Base-by-base conservation (phyloP, 2,888 invertebrate species). In the Nymphalis polychloros region DNA sequence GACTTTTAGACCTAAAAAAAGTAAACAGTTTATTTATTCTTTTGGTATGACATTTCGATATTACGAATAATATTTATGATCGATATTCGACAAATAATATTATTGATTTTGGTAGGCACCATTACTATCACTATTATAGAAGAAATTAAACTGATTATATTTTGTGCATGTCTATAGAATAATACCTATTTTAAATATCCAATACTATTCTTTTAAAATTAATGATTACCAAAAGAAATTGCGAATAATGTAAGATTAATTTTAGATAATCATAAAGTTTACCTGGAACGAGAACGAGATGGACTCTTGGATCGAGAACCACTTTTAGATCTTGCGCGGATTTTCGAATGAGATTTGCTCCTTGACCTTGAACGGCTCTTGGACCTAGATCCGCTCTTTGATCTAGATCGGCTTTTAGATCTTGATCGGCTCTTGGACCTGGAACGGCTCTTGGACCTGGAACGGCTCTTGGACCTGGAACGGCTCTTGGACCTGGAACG, bases 361-460 rank as follows among this genome's bases (percentile, higher is more conserved):
- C 87, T 85, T 8, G 91, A 89, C 8, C 83, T 52, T 0, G 83
- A 84, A 3, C 77, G 81, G 31, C 90, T 90, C 64, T 84, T 85
- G 0, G 92, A 90, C 8, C 80, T 71, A 0, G 86, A 86, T 0
- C 76, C 66, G 17, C 81, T 81, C 68, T 78, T 78, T 0, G 85
- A 85, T 10, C 78, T 66, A 0, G 84, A 84, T 0, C 81, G 77
- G 50, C 88, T 87, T 67, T 85, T 85, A 2, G 75, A 90, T 61
- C 86, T 68, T 5, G 90, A 89, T 0, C 90, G 79, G 60, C 84
- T 83, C 64, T 83, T 84, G 0, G 86, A 86, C 23, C 82, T 79
- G 1, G 84, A 85, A 0, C 86, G 79, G 20, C 88, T 87, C 68
- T 83, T 81, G 6, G 85, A 85, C 68, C 78, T 76, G 2, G 87